These are phyloP conservation scores for Scophthalmus maximus DNA, from an alignment of 2,113 vertebrate species.

Conservation along the genomic window DNA sequence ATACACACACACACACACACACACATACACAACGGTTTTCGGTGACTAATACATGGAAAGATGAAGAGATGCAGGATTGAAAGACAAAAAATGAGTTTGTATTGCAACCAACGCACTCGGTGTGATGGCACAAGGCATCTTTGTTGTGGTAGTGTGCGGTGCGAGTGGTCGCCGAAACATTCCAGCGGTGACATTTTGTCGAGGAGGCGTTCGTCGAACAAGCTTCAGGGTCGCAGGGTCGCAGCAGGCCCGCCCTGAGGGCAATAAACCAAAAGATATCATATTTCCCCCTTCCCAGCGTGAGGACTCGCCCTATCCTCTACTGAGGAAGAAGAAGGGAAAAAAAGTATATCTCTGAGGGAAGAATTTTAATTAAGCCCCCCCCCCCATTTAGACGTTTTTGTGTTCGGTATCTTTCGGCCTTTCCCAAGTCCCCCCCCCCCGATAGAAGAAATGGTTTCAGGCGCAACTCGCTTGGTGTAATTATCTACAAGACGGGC, in stretches of 20 bases:
- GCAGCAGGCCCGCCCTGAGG: slow-evolving; percentile 34
- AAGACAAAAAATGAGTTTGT: slow-evolving; percentile 34
- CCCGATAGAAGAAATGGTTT: slow-evolving; percentile 70
- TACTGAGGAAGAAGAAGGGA: neutral
- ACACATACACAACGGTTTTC: slow-evolving; percentile 20
- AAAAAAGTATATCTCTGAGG: slow-evolving; percentile 48
- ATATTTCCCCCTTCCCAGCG: slow-evolving; percentile 32
- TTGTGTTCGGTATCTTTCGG: slow-evolving; percentile 54
- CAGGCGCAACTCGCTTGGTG: slow-evolving; percentile 49
- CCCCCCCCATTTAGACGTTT: slow-evolving; percentile 64
- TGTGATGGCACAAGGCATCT: slow-evolving; percentile 6
- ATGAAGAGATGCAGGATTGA: slow-evolving; percentile 62
- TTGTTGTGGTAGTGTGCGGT: too few species aligned
- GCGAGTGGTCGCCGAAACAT: too few species aligned
- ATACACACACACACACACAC: slow-evolving; percentile 26
- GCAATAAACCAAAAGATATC: slow-evolving; percentile 43
- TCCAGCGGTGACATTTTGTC: neutral
- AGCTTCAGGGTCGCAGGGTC: slow-evolving; percentile 13
- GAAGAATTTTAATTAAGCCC: slow-evolving; percentile 75
- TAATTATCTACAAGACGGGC: slow-evolving; percentile 62
- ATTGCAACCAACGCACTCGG: neutral
- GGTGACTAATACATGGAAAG: slow-evolving; percentile 48
- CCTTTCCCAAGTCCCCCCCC: neutral
- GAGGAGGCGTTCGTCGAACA: slow-evolving; percentile 11
- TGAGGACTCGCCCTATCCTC: slow-evolving; percentile 44